These are phyloP conservation scores for Atrina japonica DNA, from an alignment of 2,888 invertebrate species.

Conservation along the genomic window DNA sequence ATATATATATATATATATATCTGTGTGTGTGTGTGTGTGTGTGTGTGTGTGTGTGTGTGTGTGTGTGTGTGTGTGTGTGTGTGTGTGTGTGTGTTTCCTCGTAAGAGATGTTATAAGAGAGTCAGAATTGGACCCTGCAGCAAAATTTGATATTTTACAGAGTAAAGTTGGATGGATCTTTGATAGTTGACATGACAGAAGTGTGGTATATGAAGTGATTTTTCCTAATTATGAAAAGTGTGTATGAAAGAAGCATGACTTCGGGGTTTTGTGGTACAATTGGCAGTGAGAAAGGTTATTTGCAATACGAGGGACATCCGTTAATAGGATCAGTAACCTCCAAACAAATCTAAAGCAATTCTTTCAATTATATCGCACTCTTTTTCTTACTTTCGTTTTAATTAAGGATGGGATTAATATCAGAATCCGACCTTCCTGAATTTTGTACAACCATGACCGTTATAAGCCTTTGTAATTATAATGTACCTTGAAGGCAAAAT, in stretches of 20 bases:
- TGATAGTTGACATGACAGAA: too few species aligned
- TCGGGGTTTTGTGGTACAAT: slow-evolving; percentile 3
- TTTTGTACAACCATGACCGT: too few species aligned
- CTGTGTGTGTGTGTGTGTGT: too few species aligned
- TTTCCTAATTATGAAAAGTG: slow-evolving; percentile 9
- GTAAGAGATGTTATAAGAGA: too few species aligned
- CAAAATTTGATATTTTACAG: too few species aligned
- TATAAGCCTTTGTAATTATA: slow-evolving; percentile 2
- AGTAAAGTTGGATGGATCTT: too few species aligned
- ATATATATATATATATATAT: too few species aligned
- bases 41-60: too few species aligned
- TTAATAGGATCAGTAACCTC: slow-evolving; percentile 19
- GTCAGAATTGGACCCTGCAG: too few species aligned
- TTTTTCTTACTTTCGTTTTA: slow-evolving; percentile 36
- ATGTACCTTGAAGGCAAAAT: slow-evolving; percentile 1
- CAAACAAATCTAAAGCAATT: slow-evolving; percentile 40
- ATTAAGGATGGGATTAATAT: slow-evolving; percentile 36
- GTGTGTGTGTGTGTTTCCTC: too few species aligned
- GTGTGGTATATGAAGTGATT: slow-evolving; percentile 1
- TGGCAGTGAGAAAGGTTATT: slow-evolving; percentile 9
- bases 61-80: too few species aligned
- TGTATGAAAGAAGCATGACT: slow-evolving; percentile 1
- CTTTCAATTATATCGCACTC: slow-evolving; percentile 39
- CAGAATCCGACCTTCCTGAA: slow-evolving; percentile 11
- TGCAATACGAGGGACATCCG: slow-evolving; percentile 32